A percentile compares a stretch with the other conserved stretches of the same genome.
Evolutionary conservation across 2,888 invertebrate species (phyloP).

Genomic region (Drosophila quinaria): DNA sequence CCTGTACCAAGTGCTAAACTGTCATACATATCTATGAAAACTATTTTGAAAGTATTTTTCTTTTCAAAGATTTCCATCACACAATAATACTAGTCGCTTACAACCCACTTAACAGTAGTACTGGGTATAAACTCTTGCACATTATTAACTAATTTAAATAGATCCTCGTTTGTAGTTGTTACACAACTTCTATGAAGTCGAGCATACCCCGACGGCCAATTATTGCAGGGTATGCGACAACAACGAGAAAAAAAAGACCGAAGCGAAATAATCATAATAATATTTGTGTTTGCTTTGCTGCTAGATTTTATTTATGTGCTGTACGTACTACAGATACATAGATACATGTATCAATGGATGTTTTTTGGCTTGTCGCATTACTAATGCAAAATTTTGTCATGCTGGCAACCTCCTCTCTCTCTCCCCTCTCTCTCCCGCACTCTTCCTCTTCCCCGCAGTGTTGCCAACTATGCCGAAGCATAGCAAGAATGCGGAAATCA

Average conservation of each 20-base stretch:
- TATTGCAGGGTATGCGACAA: slow-evolving; percentile 9
- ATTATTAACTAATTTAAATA: neutral
- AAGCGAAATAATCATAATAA: slow-evolving; percentile 41
- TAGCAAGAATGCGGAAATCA: too few relatives aligned
- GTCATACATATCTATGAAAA: too few relatives aligned
- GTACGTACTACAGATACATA: slow-evolving; percentile 18
- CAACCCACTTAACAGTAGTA: neutral
- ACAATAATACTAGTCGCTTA: neutral
- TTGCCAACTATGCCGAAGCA: neutral
- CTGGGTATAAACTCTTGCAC: neutral
- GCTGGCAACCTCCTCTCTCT: slow-evolving; percentile 10
- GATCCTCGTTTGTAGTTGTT: neutral
- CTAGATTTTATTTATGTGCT: slow-evolving; percentile 75
- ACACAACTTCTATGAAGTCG: neutral
- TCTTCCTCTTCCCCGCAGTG: neutral
- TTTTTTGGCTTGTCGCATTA: slow-evolving; percentile 73
- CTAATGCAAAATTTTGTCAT: slow-evolving; percentile 72
- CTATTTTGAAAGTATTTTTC: too few relatives aligned
- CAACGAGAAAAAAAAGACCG: slow-evolving; percentile 1
- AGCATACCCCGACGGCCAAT: neutral
- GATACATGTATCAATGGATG: slow-evolving; percentile 63
- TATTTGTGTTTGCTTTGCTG: slow-evolving; percentile 59
- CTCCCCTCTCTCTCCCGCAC: neutral
- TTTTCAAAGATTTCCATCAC: too few relatives aligned
- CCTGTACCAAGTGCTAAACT: too few relatives aligned